Conservation (phyloP, 2,888 invertebrate species). For the Xiphydria camelus region DNA sequence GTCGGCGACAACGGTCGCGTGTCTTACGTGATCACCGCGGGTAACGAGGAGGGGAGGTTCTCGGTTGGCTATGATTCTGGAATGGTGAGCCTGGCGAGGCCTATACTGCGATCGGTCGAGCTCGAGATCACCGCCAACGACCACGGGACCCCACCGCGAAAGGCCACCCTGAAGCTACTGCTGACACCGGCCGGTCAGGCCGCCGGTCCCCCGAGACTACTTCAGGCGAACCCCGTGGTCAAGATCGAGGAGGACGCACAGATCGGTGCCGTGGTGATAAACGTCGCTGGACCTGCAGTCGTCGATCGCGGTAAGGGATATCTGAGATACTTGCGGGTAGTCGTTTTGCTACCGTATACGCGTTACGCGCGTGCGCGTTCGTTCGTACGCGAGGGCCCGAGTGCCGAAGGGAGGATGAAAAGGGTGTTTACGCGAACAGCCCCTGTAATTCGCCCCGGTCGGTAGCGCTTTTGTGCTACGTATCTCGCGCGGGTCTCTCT, state of each 20-base stretch:
- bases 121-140: constrained; percentile 88
- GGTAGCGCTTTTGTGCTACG: too few species aligned
- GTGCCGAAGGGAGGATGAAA: too few species aligned
- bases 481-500: too few species aligned
- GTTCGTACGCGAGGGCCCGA: too few species aligned
- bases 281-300: constrained; percentile 73
- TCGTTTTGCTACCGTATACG: too few species aligned
- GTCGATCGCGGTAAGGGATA: constrained; percentile 73
- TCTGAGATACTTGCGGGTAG: too few species aligned
- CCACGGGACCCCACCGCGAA: constrained; percentile 76
- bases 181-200: constrained; percentile 69
- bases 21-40: constrained; percentile 81
- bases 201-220: constrained; percentile 82
- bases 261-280: constrained; percentile 77
- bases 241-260: constrained; percentile 78
- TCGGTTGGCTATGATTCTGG: constrained; percentile 81
- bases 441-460: too few species aligned
- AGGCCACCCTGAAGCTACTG: constrained; percentile 68
- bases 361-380: too few species aligned
- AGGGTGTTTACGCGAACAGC: too few species aligned
- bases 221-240: constrained; percentile 74
- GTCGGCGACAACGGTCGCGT: constrained; percentile 85
- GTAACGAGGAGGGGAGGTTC: constrained; percentile 81
- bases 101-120: constrained; percentile 60
- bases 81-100: constrained; percentile 71